A percentile compares a stretch with the other conserved stretches of the same genome.
Conservation (phyloP, 2,113 vertebrate genomes). For the Pseudonaja textilis region DNA sequence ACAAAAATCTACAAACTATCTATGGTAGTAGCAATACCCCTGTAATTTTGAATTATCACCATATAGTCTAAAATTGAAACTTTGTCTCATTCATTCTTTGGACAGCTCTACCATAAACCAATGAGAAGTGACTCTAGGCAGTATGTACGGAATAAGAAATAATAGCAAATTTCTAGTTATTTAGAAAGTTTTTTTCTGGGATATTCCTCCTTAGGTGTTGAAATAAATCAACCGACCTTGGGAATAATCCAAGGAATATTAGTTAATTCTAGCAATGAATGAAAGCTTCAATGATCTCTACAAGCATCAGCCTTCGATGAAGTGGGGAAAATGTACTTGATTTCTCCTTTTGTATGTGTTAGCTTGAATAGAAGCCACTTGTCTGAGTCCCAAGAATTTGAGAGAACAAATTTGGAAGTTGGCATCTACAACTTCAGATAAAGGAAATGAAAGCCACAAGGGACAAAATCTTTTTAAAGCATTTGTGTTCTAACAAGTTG, state of each 20-base stretch:
- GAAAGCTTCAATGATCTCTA: not conserved
- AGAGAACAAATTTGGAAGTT: not conserved
- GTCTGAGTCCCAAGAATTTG: not conserved
- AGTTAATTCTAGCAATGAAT: not conserved
- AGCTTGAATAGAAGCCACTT: not conserved
- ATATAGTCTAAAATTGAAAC: not conserved
- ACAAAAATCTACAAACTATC: not conserved
- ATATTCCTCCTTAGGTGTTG: not conserved
- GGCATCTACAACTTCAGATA: not conserved
- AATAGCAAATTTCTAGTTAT: not conserved
- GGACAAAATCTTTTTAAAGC: conserved; percentile 20
- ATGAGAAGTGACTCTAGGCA: not conserved
- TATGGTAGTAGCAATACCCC: not conserved
- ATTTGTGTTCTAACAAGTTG: conserved; percentile 1
- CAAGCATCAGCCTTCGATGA: not conserved
- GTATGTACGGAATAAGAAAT: not conserved
- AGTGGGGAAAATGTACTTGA: not conserved
- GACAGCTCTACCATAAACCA: not conserved
- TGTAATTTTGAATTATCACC: not conserved
- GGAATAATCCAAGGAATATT: not conserved
- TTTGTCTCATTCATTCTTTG: not conserved
- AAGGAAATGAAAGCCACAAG: not conserved
- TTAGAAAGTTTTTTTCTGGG: not conserved
- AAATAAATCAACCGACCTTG: not conserved
- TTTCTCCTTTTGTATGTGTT: not conserved